Base-by-base conservation (phyloP, 2,797 vertebrate species). In the Gallirallus australis region DNA sequence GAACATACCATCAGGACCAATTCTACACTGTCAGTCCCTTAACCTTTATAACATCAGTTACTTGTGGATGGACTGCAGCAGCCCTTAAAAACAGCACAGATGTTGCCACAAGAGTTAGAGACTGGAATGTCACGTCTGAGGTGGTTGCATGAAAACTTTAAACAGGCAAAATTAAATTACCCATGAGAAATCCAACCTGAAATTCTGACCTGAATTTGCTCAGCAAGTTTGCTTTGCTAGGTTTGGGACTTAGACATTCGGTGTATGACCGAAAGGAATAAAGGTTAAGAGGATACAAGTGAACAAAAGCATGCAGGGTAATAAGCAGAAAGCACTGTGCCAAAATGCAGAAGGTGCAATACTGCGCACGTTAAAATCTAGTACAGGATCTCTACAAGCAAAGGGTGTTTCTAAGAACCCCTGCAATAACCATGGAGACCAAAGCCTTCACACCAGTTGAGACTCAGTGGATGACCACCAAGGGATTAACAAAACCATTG, bases 131-230 rank as follows among this genome's bases (percentile, higher is more conserved):
- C 72, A 33, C 2, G 39, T 47, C 61, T 61, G 80, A 91, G 37
- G 47, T 68, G 31, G 75, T 8, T 86, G 47, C 0, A 2, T 8
- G 3, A 30, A 90, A 82, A 85, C 57, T 93, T 93, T 57, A 61
- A 96, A 88, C 30, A 92, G 72, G 72, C 65, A 95, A 92, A 94
- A 82, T 27, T 72, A 91, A 89, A 82, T 92, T 85, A 90, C 84
- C 65, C 84, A 52, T 64, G 79, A 95, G 84, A 92, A 87, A 90
- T 83, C 42, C 37, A 71, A n/a, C 84, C 86, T 82, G 69, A 88
- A 95, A 90, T 76, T 75, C 76, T 72, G 79, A 78, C 72, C 91
- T 82, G 54, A 83, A 96, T 95, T 88, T 91, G 69, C 82, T 65
- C 82, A 79, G 59, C 83, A 93, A 94, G 60, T 87, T 95, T 85